Percentiles rank a stretch among this genome's conserved stretches.
These are phyloP conservation scores for Chymomyza fuscimana DNA, from an alignment of 2,888 invertebrate genomes.

Conservation along the genomic window DNA sequence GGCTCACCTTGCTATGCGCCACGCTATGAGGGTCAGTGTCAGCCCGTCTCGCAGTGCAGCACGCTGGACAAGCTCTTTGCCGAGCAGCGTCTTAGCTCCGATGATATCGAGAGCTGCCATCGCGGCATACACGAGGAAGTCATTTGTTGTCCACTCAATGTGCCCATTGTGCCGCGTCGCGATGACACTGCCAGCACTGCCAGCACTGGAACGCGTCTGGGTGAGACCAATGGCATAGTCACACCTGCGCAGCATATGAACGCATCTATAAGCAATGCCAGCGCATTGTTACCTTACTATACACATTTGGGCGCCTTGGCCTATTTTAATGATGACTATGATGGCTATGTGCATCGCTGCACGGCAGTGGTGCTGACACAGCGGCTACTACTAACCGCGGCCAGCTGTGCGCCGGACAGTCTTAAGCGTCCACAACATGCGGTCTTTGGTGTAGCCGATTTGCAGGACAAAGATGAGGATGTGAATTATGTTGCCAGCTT, in stretches of 20 bases:
- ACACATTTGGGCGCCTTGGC: slow-evolving; percentile 54
- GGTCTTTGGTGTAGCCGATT: slow-evolving; percentile 57
- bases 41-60: slow-evolving; percentile 41
- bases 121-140: slow-evolving; percentile 53
- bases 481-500: slow-evolving; percentile 50
- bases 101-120: slow-evolving; percentile 47
- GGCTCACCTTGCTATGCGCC: slow-evolving; percentile 46
- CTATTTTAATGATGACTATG: slow-evolving; percentile 53
- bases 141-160: slow-evolving; percentile 55
- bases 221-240: too few species aligned
- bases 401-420: slow-evolving; percentile 35
- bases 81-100: slow-evolving; percentile 41
- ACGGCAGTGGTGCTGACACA: slow-evolving; percentile 47
- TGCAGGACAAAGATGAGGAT: slow-evolving; percentile 54
- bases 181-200: slow-evolving; percentile 8
- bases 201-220: slow-evolving; percentile 10
- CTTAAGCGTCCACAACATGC: slow-evolving; percentile 46
- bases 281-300: slow-evolving; percentile 39
- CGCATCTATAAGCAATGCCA: slow-evolving; percentile 19
- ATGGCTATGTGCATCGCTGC: slow-evolving; percentile 54
- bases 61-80: slow-evolving; percentile 37
- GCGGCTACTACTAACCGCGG: slow-evolving; percentile 45
- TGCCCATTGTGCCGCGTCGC: slow-evolving; percentile 49
- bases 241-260: slow-evolving; percentile 2
- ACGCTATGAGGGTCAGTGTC: slow-evolving; percentile 52